Percentiles rank a stretch among this genome's conserved stretches.
These are phyloP conservation scores for Adineta ricciae DNA, from an alignment of 2,888 invertebrate species.

Conservation along the genomic window DNA sequence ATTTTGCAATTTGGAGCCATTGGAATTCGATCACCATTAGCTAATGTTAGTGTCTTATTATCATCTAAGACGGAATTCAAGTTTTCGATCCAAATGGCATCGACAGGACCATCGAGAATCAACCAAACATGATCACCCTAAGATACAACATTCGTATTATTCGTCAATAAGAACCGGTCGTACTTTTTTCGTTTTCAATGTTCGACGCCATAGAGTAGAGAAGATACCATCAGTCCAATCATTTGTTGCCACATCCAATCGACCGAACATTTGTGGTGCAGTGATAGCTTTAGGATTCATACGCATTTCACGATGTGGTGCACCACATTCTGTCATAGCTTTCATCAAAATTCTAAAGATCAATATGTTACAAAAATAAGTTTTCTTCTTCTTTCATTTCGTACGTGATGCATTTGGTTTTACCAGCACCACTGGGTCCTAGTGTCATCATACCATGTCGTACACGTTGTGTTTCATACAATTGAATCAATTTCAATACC, in stretches of 20 bases:
- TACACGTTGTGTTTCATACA: conserved; percentile 53
- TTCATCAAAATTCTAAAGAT: conserved; percentile 60
- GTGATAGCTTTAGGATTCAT: conserved; percentile 98
- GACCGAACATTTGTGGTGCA: conserved; percentile 94
- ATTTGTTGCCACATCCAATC: conserved; percentile 87
- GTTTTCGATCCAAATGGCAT: conserved; percentile 52
- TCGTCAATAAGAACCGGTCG: neutral
- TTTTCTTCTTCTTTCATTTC: too few relatives aligned
- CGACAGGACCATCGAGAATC: conserved; percentile 50
- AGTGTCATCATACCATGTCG: conserved; percentile 52
- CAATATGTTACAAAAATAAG: too few relatives aligned
- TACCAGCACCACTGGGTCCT: conserved; percentile 47
- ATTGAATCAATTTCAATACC: conserved; percentile 83
- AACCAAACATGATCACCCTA: conserved; percentile 50
- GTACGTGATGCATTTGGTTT: conserved; percentile 42
- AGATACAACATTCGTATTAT: neutral
- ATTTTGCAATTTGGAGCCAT: conserved; percentile 51
- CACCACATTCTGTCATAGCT: conserved; percentile 73
- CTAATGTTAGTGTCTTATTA: conserved; percentile 51
- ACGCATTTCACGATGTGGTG: conserved; percentile 80
- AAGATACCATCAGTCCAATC: conserved; percentile 98
- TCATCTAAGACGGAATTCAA: conserved; percentile 52
- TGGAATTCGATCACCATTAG: conserved; percentile 51
- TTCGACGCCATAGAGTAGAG: conserved; percentile 88
- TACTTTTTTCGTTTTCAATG: conserved; percentile 69